Percentiles rank a stretch among this genome's conserved stretches.
Conservation (phyloP, 92 coral and sea anemone species). For the Palythoa caribaeorum region DNA sequence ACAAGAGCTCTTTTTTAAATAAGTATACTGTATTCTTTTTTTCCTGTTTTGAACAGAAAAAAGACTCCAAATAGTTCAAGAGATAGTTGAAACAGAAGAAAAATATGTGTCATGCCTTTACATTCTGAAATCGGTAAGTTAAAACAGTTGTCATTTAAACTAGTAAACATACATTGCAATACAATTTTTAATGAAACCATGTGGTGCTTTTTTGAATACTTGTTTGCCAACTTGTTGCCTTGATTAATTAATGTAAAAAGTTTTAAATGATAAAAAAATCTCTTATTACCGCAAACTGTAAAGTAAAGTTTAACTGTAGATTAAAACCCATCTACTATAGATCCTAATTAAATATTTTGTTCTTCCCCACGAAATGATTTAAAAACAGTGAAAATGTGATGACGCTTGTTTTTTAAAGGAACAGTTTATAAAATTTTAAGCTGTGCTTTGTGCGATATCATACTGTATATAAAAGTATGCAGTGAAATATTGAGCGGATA, state of each 20-base stretch:
- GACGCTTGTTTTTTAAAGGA: too few relatives aligned
- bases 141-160: not conserved
- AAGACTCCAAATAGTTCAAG: conserved; percentile 60
- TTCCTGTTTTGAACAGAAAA: conserved; percentile 41
- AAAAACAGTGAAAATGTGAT: too few relatives aligned
- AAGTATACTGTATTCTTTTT: not conserved
- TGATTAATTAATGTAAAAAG: conserved; percentile 7
- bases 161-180: not conserved
- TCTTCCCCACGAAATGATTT: too few relatives aligned
- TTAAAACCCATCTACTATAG: too few relatives aligned
- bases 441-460: too few relatives aligned
- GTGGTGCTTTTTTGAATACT: not conserved
- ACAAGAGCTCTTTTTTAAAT: not conserved
- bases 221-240: not conserved
- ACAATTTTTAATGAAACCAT: not conserved
- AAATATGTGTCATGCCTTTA: conserved; percentile 61
- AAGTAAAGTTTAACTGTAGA: too few relatives aligned
- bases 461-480: too few relatives aligned
- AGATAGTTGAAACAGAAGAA: conserved; percentile 72
- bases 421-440: too few relatives aligned
- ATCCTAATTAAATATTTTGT: too few relatives aligned
- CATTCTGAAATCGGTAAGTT: conserved; percentile 61
- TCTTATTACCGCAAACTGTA: too few relatives aligned
- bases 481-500: too few relatives aligned
- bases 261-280: too few relatives aligned